phyloP scores from a whole-genome alignment of 1,140 invertebrate genomes.

The Drosophila micromelanica region DNA sequence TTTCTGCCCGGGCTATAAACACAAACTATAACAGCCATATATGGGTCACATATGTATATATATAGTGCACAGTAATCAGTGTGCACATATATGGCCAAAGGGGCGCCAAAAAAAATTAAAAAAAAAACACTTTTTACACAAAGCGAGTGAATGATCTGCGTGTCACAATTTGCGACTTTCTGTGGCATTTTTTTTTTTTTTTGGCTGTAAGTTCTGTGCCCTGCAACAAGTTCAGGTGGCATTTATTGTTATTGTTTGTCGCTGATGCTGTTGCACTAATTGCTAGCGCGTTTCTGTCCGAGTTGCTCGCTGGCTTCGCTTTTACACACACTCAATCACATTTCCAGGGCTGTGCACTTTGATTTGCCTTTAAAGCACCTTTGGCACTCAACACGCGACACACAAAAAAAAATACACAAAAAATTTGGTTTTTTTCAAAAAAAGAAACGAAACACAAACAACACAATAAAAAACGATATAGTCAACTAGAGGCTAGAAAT shows the following conservation, averaged over 20 bases:
- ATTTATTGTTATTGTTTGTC: not conserved
- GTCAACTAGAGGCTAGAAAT: conserved; percentile 17
- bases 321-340: conserved; percentile 5
- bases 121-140: not conserved
- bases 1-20: conserved; percentile 12
- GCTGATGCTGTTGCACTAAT: conserved; percentile 13
- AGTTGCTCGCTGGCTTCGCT: conserved; percentile 21
- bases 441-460: conserved; percentile 29
- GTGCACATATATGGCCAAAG: conserved; percentile 10
- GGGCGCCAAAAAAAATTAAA: not conserved
- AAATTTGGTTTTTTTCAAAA: not conserved
- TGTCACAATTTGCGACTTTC: not conserved
- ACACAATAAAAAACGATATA: conserved; percentile 10
- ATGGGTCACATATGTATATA: conserved; percentile 15
- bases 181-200: not conserved
- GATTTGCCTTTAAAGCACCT: conserved; percentile 52
- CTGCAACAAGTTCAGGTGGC: conserved; percentile 31
- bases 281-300: conserved; percentile 8
- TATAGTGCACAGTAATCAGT: conserved; percentile 1
- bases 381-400: conserved; percentile 56
- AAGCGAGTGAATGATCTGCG: not conserved
- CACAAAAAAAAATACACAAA: conserved; percentile 2
- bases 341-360: conserved; percentile 49
- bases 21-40: conserved; percentile 26
- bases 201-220: conserved; percentile 6